Evolutionary conservation across 1,140 invertebrate species (phyloP), one percentile per base, ranked within the genome.

Genomic region (Sycobia sp.): DNA sequence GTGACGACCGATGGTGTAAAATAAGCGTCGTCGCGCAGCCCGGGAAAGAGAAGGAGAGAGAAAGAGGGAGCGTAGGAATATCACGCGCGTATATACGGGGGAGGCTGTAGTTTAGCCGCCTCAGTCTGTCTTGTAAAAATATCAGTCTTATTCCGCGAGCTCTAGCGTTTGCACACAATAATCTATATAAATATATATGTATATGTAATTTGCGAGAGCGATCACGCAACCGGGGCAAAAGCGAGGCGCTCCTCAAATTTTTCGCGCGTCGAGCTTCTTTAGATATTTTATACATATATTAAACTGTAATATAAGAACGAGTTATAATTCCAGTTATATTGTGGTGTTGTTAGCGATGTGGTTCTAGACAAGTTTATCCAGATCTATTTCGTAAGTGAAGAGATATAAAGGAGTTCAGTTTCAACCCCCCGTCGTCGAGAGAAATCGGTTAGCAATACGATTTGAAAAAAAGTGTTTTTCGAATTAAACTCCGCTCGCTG

Each of bases 91-190:
- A 38, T 14, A 38, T 22, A 23, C 32, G 49, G 20, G 8, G 23
- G 18, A 25, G 14, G 23, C 10, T 23, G 22, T 3, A 11, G 43
- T 46, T 11, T 29, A 36, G 29, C 51, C 34, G 8, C 51, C 51
- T 2, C 25, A 36, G 18, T 39, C 11, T 10, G 34, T 13, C 39
- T 55, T 43, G 36, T 64, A 69, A 68, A 72, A 71, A 71, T 70
- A 71, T 70, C 67, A 62, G 57, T 59, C 44, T 60, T 43, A 34
- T 66, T 56, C 57, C 65, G 62, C 70, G 62, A 65, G 62, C 62
- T 69, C 62, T 66, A 41, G 53, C 44, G 32, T 27, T 39, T 38
- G 38, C 39, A 54, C 36, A 27, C n/a, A n/a, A n/a, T n/a, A n/a
- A n/a, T n/a, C n/a, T n/a, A n/a, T n/a, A n/a, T n/a, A n/a, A n/a